phyloP scores from a whole-genome alignment of 2,888 invertebrate genomes.

The Synergus laeviventris region DNA sequence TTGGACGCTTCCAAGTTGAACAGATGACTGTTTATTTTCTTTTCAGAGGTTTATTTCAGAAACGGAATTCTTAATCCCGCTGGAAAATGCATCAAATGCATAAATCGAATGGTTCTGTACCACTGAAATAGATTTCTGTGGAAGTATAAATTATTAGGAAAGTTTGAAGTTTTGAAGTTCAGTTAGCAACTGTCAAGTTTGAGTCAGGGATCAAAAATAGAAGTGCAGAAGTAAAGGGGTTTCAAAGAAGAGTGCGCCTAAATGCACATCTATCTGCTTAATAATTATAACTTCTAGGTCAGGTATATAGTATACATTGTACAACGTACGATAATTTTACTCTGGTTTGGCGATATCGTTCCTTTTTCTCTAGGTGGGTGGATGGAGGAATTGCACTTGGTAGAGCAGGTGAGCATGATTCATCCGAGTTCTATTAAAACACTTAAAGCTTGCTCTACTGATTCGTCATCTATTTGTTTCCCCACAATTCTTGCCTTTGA shows the following conservation, averaged over 20 bases:
- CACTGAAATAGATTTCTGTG: too few relatives aligned
- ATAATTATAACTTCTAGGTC: constrained; percentile 65
- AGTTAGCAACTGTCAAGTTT: too few relatives aligned
- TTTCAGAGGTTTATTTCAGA: not conserved
- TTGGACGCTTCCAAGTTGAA: not conserved
- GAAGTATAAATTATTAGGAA: too few relatives aligned
- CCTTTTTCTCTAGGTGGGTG: constrained; percentile 23
- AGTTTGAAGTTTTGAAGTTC: too few relatives aligned
- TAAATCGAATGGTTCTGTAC: not conserved
- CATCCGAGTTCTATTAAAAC: constrained; percentile 14
- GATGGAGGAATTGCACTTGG: constrained; percentile 22
- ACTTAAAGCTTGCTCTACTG: constrained; percentile 18
- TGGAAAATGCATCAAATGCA: constrained; percentile 13
- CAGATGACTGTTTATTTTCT: constrained; percentile 1
- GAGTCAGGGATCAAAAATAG: too few relatives aligned
- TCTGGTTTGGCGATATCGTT: constrained; percentile 23
- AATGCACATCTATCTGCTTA: constrained; percentile 54
- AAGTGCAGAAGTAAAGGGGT: constrained; percentile 53
- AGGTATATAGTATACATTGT: constrained; percentile 42
- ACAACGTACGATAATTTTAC: constrained; percentile 37
- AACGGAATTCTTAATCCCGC: not conserved
- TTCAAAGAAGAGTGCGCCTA: constrained; percentile 47
- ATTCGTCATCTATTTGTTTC: constrained; percentile 33
- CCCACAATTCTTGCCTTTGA: constrained; percentile 26
- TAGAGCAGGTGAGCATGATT: constrained; percentile 13